Percentiles rank a stretch among this genome's conserved stretches.
These are phyloP conservation scores for Sarcophaga variegata DNA, from an alignment of 2,888 invertebrate species.

Conservation along the genomic window DNA sequence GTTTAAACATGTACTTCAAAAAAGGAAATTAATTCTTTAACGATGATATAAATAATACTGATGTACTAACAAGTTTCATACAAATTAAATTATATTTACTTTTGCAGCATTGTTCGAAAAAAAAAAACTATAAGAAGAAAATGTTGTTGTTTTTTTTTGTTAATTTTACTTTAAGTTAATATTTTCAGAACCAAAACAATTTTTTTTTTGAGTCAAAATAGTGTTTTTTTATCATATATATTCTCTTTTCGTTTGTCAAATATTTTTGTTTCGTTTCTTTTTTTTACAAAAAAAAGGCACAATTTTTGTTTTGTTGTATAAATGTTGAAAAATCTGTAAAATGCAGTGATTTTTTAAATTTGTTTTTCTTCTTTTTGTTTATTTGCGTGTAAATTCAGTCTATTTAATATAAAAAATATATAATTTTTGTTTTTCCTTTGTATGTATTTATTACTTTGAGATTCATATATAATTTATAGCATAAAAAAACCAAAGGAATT, in stretches of 20 bases:
- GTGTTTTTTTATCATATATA: constrained; percentile 7
- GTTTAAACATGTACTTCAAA: too few relatives aligned
- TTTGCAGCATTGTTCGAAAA: too few relatives aligned
- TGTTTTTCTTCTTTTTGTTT: constrained; percentile 37
- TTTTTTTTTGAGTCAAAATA: constrained; percentile 31
- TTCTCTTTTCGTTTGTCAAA: constrained; percentile 52
- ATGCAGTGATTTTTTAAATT: constrained; percentile 57
- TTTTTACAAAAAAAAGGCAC: constrained; percentile 68
- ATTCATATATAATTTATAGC: constrained; percentile 45
- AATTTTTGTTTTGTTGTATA: constrained; percentile 54
- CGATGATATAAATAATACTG: too few relatives aligned
- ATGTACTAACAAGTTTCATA: constrained; percentile 25
- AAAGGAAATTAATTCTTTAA: too few relatives aligned
- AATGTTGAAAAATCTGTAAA: constrained; percentile 58
- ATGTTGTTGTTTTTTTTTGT: too few relatives aligned
- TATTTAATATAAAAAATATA: constrained; percentile 63
- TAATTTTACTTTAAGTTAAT: too few relatives aligned
- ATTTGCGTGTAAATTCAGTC: constrained; percentile 68
- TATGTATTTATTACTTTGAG: constrained; percentile 56
- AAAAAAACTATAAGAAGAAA: too few relatives aligned
- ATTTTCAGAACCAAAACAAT: too few relatives aligned
- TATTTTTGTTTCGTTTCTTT: constrained; percentile 67
- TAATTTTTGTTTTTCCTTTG: constrained; percentile 24
- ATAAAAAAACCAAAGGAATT: constrained; percentile 54
- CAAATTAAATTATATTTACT: too few relatives aligned